These are phyloP conservation scores for Pelochelys cantorii DNA, from an alignment of 2,797 vertebrate genomes.

Conservation along the genomic window DNA sequence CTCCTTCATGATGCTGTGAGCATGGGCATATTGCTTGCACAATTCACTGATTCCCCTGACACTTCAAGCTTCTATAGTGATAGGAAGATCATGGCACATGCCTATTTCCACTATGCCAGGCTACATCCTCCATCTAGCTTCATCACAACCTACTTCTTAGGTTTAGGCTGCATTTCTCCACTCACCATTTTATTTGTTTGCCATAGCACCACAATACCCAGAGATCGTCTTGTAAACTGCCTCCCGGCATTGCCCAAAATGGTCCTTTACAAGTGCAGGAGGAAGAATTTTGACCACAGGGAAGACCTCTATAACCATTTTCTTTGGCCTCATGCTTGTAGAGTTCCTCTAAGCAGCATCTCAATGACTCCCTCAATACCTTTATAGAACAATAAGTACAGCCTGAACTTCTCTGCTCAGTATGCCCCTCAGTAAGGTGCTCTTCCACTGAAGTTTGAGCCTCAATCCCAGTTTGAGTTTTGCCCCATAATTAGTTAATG, in stretches of 20 bases:
- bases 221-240: not conserved
- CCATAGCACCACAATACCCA: not conserved
- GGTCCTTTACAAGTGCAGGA: not conserved
- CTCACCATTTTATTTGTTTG: not conserved
- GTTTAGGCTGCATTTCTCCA: not conserved
- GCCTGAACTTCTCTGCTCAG: no score
- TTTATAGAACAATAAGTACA: no score
- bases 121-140: not conserved
- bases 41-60: not conserved
- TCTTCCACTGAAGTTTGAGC: not conserved
- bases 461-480: not conserved
- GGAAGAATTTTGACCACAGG: not conserved
- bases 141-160: not conserved
- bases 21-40: not conserved
- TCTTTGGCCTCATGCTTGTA: no score
- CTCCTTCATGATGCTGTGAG: not conserved
- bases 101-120: not conserved
- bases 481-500: not conserved
- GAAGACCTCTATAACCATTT: not conserved
- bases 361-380: no score
- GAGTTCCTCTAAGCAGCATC: no score
- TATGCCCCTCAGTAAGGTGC: no score
- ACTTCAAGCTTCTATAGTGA: not conserved
- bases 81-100: not conserved
- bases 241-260: not conserved